Evolutionary conservation across 2,888 invertebrate genomes (phyloP).

Genomic region (Acronicta aceris): DNA sequence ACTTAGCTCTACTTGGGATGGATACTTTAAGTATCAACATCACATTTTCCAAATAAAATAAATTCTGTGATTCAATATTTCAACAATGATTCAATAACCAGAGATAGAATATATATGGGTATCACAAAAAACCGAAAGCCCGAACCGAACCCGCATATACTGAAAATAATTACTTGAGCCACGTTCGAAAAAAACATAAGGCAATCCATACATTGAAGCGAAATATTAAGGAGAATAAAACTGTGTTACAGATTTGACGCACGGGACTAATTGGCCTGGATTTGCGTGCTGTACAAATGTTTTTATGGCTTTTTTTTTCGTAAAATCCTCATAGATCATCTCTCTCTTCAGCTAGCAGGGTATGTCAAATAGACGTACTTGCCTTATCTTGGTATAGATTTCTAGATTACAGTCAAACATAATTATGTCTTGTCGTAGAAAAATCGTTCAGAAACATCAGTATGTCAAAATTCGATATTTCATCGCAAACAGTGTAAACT

Average conservation of each 20-base stretch:
- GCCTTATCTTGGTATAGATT: too few species aligned
- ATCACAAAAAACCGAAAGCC: conserved; percentile 42
- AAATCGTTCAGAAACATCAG: too few species aligned
- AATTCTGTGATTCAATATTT: conserved; percentile 37
- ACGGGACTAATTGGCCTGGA: background rate
- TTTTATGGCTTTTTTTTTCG: too few species aligned
- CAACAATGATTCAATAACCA: conserved; percentile 45
- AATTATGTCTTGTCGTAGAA: too few species aligned
- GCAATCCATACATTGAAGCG: conserved; percentile 18
- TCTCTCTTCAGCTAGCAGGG: too few species aligned
- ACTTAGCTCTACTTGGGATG: too few species aligned
- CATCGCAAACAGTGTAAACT: too few species aligned
- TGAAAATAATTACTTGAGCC: conserved; percentile 55
- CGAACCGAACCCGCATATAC: conserved; percentile 24
- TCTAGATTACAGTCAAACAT: too few species aligned
- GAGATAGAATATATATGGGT: conserved; percentile 39
- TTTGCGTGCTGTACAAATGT: background rate
- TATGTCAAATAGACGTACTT: too few species aligned
- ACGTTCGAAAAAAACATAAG: conserved; percentile 49
- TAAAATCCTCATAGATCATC: too few species aligned
- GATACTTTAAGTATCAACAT: too few species aligned
- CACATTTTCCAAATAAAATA: conserved; percentile 7
- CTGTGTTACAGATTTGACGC: background rate
- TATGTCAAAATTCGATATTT: too few species aligned
- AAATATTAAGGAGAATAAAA: background rate